Conservation (phyloP, 2,797 vertebrate species). For the Microctenopoma steveboyesi region DNA sequence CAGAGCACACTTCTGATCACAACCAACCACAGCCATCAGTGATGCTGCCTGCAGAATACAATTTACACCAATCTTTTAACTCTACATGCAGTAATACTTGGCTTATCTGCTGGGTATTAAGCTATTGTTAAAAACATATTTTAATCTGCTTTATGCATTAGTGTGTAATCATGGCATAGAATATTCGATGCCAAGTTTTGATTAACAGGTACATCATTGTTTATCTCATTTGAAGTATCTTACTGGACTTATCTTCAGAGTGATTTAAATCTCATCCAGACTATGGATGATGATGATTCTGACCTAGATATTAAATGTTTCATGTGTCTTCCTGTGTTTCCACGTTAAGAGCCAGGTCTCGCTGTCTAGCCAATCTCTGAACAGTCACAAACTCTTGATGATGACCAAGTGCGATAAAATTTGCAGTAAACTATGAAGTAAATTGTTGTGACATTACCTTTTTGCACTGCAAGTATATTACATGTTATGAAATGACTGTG, state of each 20-base stretch:
- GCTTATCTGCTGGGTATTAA: background rate
- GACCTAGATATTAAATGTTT: background rate
- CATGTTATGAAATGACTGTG: too few species aligned
- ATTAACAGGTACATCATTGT: background rate
- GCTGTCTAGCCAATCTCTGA: conserved; percentile 7
- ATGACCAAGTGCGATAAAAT: background rate
- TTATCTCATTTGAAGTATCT: background rate
- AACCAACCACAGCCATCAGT: background rate
- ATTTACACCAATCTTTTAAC: background rate
- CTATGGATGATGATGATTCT: conserved; percentile 7
- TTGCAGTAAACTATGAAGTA: background rate
- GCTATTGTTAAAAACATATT: background rate
- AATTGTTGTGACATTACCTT: background rate
- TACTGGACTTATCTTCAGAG: background rate
- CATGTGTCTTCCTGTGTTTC: conserved; percentile 10
- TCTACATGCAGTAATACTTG: background rate
- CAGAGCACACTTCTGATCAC: background rate
- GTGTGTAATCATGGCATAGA: background rate
- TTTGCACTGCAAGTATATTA: background rate
- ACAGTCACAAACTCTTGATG: background rate
- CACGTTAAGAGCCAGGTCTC: conserved; percentile 4
- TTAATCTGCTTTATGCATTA: background rate
- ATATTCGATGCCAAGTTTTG: background rate
- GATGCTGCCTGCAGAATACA: background rate
- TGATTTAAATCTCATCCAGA: conserved; percentile 8